Conservation (phyloP, 1,140 invertebrate species). For the Goniozus legneri region DNA sequence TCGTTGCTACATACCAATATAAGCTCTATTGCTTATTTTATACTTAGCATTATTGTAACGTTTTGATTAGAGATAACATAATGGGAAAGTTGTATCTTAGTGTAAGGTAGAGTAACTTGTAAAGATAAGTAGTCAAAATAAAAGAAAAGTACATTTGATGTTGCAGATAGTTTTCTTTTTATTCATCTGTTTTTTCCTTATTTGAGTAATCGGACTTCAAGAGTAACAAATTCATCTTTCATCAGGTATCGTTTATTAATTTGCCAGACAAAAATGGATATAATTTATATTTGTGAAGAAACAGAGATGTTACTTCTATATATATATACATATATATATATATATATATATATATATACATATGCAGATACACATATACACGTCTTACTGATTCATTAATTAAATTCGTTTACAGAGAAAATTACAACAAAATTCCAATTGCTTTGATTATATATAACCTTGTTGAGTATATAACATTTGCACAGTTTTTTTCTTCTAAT, state of each 20-base stretch:
- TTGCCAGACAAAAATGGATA: too few relatives aligned
- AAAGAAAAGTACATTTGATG: slow-evolving; percentile 54
- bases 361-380: neutral
- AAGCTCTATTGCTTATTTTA: slow-evolving; percentile 55
- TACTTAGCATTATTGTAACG: slow-evolving; percentile 50
- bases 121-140: slow-evolving; percentile 54
- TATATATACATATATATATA: slow-evolving; percentile 3
- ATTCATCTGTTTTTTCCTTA: slow-evolving; percentile 11
- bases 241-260: too few relatives aligned
- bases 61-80: slow-evolving; percentile 48
- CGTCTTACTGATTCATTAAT: too few relatives aligned
- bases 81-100: slow-evolving; percentile 53
- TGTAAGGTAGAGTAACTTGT: slow-evolving; percentile 52
- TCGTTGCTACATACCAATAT: slow-evolving; percentile 50
- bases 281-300: slow-evolving; percentile 5
- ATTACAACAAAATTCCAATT: too few relatives aligned
- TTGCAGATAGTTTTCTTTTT: slow-evolving; percentile 38
- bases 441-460: too few relatives aligned
- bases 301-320: too few relatives aligned
- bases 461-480: too few relatives aligned
- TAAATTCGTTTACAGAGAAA: too few relatives aligned
- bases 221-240: too few relatives aligned
- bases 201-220: too few relatives aligned
- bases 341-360: neutral
- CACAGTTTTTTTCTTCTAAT: too few relatives aligned